Percentiles rank a stretch among this genome's conserved stretches.
These are phyloP conservation scores for Baronia brevicornis DNA, from an alignment of 2,888 invertebrate species.

Conservation along the genomic window DNA sequence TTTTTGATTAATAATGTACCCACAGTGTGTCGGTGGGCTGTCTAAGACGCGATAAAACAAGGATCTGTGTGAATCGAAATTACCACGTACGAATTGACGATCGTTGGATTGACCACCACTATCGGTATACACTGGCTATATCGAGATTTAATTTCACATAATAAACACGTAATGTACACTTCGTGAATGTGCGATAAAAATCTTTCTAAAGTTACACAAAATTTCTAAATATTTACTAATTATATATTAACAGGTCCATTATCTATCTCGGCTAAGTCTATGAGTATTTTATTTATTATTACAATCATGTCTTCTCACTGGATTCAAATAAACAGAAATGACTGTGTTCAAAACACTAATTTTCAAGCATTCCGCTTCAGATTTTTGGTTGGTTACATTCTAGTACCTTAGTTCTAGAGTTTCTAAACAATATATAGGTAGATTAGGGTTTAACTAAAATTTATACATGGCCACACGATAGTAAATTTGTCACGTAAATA, in stretches of 20 bases:
- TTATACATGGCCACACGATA: constrained; percentile 65
- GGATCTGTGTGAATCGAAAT: constrained; percentile 18
- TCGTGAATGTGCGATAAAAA: too few species aligned
- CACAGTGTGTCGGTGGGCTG: constrained; percentile 36
- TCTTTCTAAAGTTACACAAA: not conserved
- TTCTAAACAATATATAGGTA: constrained; percentile 35
- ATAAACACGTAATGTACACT: too few species aligned
- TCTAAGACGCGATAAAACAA: constrained; percentile 16
- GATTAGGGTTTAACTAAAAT: constrained; percentile 27
- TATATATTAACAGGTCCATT: constrained; percentile 13
- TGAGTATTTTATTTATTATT: constrained; percentile 59
- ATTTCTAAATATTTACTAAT: not conserved
- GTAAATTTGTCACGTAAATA: constrained; percentile 37
- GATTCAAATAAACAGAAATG: constrained; percentile 42
- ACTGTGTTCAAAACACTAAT: constrained; percentile 72
- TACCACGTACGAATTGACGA: constrained; percentile 50
- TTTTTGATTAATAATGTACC: constrained; percentile 29
- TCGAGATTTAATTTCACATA: not conserved
- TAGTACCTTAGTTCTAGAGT: constrained; percentile 49
- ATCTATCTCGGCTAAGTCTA: constrained; percentile 45
- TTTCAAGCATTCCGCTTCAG: constrained; percentile 72
- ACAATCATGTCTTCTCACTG: constrained; percentile 61
- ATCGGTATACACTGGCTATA: constrained; percentile 20
- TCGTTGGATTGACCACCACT: constrained; percentile 39
- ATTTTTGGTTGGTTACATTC: constrained; percentile 72